Conservation (phyloP, 2,113 vertebrate species). For the human (Homo sapiens) region GRCh38 chr3:170366501-170367000, state of each 20-base stretch:
- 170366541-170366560: too few species aligned
- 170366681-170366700: too few species aligned
- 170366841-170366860: background rate
- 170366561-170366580: too few species aligned
- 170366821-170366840: background rate
- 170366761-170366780: background rate
- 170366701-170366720: background rate
- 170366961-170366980: background rate
- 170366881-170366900: background rate
- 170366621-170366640: too few species aligned
- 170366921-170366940: background rate
- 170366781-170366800: constrained; percentile 19
- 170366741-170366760: background rate
- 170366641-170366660: too few species aligned
- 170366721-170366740: background rate
- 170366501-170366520: too few species aligned
- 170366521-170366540: too few species aligned
- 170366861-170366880: background rate
- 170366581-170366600: too few species aligned
- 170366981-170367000: constrained; percentile 18
- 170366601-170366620: too few species aligned
- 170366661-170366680: too few species aligned
- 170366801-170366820: constrained; percentile 24
- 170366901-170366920: background rate
- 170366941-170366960: constrained; percentile 21